Conservation (phyloP, 2,888 invertebrate species). For the Galerucella nymphaeae region DNA sequence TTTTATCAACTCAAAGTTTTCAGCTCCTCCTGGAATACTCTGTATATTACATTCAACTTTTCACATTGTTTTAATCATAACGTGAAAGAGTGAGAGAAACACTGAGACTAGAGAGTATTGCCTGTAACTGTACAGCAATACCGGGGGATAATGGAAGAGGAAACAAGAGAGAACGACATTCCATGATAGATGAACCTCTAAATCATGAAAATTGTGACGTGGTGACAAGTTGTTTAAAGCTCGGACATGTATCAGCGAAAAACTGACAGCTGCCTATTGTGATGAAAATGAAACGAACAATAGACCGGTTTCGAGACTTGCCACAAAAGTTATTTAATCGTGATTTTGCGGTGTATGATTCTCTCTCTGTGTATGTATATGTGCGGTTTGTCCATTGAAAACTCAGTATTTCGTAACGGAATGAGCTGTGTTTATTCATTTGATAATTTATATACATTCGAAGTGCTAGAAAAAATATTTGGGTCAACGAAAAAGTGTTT, state of each 20-base stretch:
- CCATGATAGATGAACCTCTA: conserved; percentile 53
- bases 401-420: background rate
- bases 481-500: no score
- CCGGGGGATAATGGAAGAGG: conserved; percentile 32
- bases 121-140: conserved; percentile 19
- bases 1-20: no score
- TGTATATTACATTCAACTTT: background rate
- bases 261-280: conserved; percentile 42
- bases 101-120: background rate
- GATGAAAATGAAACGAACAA: conserved; percentile 42
- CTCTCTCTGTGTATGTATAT: background rate
- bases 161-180: conserved; percentile 28
- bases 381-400: background rate
- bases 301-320: conserved; percentile 21
- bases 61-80: background rate
- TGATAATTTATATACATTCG: background rate
- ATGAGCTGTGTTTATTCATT: background rate
- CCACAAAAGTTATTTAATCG: conserved; percentile 37
- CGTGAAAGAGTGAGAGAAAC: no score
- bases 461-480: no score
- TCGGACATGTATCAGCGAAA: conserved; percentile 50
- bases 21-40: no score
- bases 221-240: conserved; percentile 52
- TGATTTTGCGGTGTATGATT: conserved; percentile 27
- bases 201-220: conserved; percentile 53